A percentile compares a stretch with the other conserved stretches of the same genome.
Conservation (phyloP, 2,113 vertebrate genomes). For the Festucalex cinctus region DNA sequence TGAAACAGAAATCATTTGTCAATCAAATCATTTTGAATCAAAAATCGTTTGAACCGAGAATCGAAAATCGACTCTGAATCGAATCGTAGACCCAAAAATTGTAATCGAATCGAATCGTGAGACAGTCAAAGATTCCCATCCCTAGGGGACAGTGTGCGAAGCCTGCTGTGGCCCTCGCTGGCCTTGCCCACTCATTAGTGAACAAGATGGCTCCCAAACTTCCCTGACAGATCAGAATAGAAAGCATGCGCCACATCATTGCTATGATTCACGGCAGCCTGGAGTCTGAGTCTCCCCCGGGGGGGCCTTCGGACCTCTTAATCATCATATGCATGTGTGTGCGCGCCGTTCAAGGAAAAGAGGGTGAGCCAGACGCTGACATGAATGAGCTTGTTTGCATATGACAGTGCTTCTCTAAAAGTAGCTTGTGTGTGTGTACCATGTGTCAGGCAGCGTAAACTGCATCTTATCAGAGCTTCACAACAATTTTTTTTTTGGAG, state of each 20-base stretch:
- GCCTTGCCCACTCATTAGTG: constrained; percentile 60
- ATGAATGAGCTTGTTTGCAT: constrained; percentile 59
- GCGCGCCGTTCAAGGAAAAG: constrained; percentile 37
- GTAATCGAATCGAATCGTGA: too few species aligned
- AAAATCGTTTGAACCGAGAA: too few species aligned
- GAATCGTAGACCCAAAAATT: too few species aligned
- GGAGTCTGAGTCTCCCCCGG: constrained; percentile 50
- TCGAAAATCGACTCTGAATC: too few species aligned
- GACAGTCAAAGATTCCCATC: too few species aligned
- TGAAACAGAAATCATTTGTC: too few species aligned
- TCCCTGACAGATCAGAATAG: constrained; percentile 68
- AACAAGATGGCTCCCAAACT: constrained; percentile 54
- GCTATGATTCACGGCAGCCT: constrained; percentile 67
- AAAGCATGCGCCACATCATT: constrained; percentile 64
- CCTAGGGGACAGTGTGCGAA: constrained; percentile 36
- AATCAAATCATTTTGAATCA: too few species aligned
- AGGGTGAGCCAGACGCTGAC: constrained; percentile 36
- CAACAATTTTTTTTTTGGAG: constrained; percentile 32
- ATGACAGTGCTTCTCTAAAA: constrained; percentile 52
- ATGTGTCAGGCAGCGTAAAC: constrained; percentile 51
- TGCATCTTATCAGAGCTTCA: constrained; percentile 24
- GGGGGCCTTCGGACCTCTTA: constrained; percentile 57
- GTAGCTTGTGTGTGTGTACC: constrained; percentile 44
- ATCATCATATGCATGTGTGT: constrained; percentile 50
- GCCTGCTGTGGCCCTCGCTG: constrained; percentile 46